Base-by-base conservation (phyloP, 2,797 vertebrate species). In the Setipinna tenuifilis region DNA sequence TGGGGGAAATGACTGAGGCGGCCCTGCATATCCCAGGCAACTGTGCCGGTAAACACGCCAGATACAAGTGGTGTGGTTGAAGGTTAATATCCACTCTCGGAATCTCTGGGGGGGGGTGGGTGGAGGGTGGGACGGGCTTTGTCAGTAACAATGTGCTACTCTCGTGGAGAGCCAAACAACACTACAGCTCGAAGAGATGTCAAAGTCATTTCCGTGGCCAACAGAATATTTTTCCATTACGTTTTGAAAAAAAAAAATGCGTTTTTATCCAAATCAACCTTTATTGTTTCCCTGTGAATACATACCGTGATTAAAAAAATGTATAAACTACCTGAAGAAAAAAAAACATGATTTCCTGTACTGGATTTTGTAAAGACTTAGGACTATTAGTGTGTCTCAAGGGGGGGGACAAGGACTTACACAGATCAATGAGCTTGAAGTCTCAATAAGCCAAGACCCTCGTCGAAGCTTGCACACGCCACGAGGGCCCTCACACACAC, bases 401-500 rank as follows among this genome's bases (percentile, higher is more conserved):
- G 68, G 68, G 50, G 46, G 3, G 35, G 71, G 17, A 75, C 16
- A 35, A 17, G 31, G 28, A 35, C 68, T 75, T 4, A 14, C 68
- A 75, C 5, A 75, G 71, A 44, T 78, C 17, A 78, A 14, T 78
- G 35, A 44, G 68, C 28, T 28, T 35, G 65, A 71, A 31, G 65
- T 71, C 65, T 71, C 6, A 35, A 71, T 31, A 31, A 35, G 65
- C 71, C 71, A 78, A 35, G 71, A 44, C 17, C 71, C 71, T 41
- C 31, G 0, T 31, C 71, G 44, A 41, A 78, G 71, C 35, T 78
- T 78, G 16, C 71, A 78, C 71, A 44, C 31, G 2, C 90, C 87
- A 90, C 50, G 9, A 92, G 88, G 90, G 92, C 89, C 86, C 88
- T 88, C 90, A 91, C 88, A 92, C 88, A 92, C 88, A 92, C 88